Percentiles rank a stretch among this genome's conserved stretches.
phyloP scores from a whole-genome alignment of 2,113 vertebrate genomes.

The Tretioscincus oriximinensis region DNA sequence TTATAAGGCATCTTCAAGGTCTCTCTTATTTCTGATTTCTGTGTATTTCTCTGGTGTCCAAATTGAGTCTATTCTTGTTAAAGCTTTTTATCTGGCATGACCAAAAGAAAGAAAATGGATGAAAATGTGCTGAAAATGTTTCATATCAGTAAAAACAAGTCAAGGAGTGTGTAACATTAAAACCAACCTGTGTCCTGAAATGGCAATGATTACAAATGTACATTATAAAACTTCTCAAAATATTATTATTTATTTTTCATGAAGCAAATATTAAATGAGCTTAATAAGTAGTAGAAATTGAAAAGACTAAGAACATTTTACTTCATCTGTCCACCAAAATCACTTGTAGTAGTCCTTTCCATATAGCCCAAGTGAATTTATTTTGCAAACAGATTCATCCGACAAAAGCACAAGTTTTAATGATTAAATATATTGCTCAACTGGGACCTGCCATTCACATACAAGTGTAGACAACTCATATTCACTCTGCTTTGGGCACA shows the following conservation, averaged over 20 bases:
- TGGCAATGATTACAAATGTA: too few species aligned
- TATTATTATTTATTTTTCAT: neutral
- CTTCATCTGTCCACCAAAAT: neutral
- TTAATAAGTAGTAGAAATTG: neutral
- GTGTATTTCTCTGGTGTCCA: neutral
- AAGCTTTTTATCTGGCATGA: neutral
- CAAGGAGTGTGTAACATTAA: neutral
- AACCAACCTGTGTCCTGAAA: neutral
- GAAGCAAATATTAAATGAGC: neutral
- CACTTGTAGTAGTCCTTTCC: neutral
- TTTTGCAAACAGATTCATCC: neutral
- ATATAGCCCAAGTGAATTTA: neutral
- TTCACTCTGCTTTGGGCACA: too few species aligned
- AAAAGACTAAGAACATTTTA: too few species aligned
- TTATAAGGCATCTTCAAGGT: constrained; percentile 5
- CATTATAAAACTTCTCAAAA: neutral
- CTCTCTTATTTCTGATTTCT: neutral
- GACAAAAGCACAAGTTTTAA: neutral
- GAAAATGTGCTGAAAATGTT: constrained; percentile 5
- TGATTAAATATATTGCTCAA: too few species aligned
- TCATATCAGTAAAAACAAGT: neutral
- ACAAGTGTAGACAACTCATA: too few species aligned
- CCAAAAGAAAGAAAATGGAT: neutral
- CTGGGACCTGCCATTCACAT: too few species aligned
- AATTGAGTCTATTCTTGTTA: neutral